Conservation (phyloP, 2,113 vertebrate species). For the Leucosticte australis region DNA sequence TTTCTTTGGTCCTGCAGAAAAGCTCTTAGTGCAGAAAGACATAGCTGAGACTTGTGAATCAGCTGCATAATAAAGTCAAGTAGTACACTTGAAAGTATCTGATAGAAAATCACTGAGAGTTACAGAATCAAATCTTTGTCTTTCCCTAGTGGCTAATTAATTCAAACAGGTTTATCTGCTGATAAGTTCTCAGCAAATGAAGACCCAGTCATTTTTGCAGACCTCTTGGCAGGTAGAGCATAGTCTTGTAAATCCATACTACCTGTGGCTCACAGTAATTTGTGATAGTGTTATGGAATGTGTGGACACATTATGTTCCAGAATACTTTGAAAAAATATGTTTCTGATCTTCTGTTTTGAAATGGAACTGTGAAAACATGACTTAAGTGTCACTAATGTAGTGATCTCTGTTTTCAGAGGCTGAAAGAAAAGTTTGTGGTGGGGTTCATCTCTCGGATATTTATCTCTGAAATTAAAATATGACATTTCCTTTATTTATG, state of each 20-base stretch:
- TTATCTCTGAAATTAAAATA: slow-evolving; percentile 17
- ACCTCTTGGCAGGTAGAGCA: background rate
- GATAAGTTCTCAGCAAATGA: background rate
- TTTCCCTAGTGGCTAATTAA: background rate
- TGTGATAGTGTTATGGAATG: background rate
- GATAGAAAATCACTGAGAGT: background rate
- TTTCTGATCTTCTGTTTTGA: background rate
- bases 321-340: background rate
- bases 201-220: background rate
- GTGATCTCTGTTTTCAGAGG: background rate
- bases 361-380: background rate
- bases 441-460: background rate
- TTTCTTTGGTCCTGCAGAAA: slow-evolving; percentile 17
- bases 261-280: background rate
- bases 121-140: background rate
- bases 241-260: background rate
- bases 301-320: background rate
- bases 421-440: background rate
- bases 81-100: background rate
- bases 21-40: background rate
- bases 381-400: background rate
- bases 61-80: background rate
- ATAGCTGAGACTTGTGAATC: background rate
- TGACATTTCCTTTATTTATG: background rate
- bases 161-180: background rate